Evolutionary conservation across 2,888 invertebrate species (phyloP).

Genomic region (Petrolisthes manimaculis): DNA sequence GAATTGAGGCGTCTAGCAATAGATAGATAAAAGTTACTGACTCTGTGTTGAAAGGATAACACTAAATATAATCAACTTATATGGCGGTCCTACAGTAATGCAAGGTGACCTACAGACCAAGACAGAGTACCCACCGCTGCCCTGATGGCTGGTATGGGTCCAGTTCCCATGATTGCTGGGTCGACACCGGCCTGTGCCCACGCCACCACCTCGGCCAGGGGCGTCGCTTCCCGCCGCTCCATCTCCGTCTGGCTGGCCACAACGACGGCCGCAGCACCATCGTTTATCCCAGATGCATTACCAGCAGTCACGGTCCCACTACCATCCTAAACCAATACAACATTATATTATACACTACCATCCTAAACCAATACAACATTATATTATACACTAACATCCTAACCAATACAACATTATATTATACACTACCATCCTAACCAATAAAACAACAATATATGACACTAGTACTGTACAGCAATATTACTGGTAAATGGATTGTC

Average conservation of each 20-base stretch:
- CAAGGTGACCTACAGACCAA: too few species aligned
- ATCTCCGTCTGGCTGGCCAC: conserved; percentile 78
- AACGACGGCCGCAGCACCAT: conserved; percentile 89
- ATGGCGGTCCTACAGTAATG: too few species aligned
- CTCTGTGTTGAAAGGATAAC: too few species aligned
- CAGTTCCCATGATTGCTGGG: conserved; percentile 84
- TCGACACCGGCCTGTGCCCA: conserved; percentile 85
- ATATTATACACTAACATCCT: too few species aligned
- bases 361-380: neutral
- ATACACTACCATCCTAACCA: too few species aligned
- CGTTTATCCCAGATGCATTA: conserved; percentile 85
- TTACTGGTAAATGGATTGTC: neutral
- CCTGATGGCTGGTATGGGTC: conserved; percentile 80
- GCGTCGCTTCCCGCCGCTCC: conserved; percentile 73
- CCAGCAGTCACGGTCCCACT: conserved; percentile 80
- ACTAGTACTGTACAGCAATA: neutral
- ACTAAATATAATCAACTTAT: too few species aligned
- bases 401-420: neutral
- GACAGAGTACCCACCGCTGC: conserved; percentile 74
- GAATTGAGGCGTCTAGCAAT: too few species aligned
- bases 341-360: too few species aligned
- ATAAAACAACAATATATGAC: neutral
- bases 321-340: conserved; percentile 57
- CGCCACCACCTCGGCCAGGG: conserved; percentile 82
- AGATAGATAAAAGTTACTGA: too few species aligned